Evolutionary conservation across 2,888 invertebrate genomes (phyloP).

Genomic region (Liopterus haemorrhoidalis): DNA sequence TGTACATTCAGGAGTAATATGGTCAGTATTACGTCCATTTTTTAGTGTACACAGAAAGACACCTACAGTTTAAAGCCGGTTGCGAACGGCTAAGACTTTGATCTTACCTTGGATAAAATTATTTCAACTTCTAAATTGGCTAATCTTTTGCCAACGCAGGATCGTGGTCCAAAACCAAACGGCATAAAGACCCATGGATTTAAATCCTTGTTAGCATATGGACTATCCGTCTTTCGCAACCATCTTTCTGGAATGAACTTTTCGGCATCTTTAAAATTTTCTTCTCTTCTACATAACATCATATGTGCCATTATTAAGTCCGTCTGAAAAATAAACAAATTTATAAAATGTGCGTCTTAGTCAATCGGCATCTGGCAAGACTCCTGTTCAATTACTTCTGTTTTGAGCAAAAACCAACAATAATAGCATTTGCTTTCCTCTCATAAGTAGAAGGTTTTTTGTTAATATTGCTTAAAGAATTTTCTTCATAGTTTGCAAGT

Average conservation of each 20-base stretch:
- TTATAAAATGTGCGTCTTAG: background rate
- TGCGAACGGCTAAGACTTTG: no score
- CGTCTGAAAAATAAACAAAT: conserved; percentile 30
- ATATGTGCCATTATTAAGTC: conserved; percentile 33
- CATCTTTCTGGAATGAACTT: conserved; percentile 40
- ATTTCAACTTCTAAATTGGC: conserved; percentile 63
- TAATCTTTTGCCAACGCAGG: conserved; percentile 61
- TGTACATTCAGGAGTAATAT: no score
- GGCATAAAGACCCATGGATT: conserved; percentile 57
- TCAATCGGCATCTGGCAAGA: no score
- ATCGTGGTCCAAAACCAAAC: conserved; percentile 60
- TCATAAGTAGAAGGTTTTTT: no score
- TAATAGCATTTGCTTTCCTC: no score
- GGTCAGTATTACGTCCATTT: no score
- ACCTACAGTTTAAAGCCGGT: no score
- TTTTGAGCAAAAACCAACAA: background rate
- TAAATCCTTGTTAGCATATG: conserved; percentile 40
- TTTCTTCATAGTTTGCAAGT: no score
- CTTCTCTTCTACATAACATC: conserved; percentile 37
- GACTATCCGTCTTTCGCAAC: conserved; percentile 38
- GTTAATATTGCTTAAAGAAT: no score
- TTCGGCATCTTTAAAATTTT: conserved; percentile 35
- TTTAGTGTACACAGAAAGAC: no score
- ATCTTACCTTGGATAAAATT: conserved; percentile 42
- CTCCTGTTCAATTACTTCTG: no score